Percentiles rank a stretch among this genome's conserved stretches.
Conservation (phyloP, 2,888 invertebrate species). For the Trissonchulus latispiculum region DNA sequence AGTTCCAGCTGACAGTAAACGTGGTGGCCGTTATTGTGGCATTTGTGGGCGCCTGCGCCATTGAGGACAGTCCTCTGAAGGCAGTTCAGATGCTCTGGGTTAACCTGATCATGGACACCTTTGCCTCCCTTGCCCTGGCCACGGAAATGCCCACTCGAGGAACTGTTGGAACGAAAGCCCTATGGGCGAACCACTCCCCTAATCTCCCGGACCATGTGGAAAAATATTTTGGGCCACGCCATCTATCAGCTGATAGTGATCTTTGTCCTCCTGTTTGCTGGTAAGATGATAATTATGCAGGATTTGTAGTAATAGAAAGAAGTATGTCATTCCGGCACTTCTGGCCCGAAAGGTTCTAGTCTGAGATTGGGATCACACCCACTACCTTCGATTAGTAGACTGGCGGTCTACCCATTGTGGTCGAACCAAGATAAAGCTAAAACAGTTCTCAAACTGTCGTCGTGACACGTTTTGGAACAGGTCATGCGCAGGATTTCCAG, state of each 20-base stretch:
- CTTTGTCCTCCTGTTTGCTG: constrained; percentile 82
- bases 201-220: constrained; percentile 96
- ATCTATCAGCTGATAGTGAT: constrained; percentile 87
- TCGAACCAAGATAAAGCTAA: too few species aligned
- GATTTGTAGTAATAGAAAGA: too few species aligned
- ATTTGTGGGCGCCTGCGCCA: constrained; percentile 91
- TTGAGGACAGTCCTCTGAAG: constrained; percentile 25
- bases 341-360: too few species aligned
- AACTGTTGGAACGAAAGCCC: constrained; percentile 81
- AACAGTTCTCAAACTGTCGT: too few species aligned
- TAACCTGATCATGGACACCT: constrained; percentile 96
- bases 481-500: too few species aligned
- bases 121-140: constrained; percentile 89
- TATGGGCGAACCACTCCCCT: constrained; percentile 93
- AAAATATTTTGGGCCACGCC: constrained; percentile 95
- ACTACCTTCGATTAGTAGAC: too few species aligned
- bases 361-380: too few species aligned
- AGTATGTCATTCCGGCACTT: too few species aligned
- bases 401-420: too few species aligned
- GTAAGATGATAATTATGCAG: too few species aligned
- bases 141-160: constrained; percentile 89
- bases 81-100: constrained; percentile 99
- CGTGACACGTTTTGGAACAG: too few species aligned
- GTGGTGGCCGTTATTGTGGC: constrained; percentile 97
- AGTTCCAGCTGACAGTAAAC: constrained; percentile 98